Base-by-base conservation (phyloP, 2,888 invertebrate genomes). In the Dryococelus australis region DNA sequence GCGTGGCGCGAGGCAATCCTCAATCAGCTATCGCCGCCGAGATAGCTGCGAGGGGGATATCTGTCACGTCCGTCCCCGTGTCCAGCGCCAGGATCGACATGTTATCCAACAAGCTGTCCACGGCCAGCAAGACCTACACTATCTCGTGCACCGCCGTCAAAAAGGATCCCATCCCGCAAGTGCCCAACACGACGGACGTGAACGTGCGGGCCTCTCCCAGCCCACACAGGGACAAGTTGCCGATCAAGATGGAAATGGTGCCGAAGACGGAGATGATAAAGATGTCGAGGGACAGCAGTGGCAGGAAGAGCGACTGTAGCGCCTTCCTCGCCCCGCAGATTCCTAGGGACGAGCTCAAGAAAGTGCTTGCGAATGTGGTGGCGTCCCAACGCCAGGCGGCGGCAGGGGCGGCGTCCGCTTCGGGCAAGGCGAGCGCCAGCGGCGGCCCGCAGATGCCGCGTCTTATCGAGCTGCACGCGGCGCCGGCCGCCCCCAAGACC, bases 391-490 rank as follows among this genome's bases (percentile, higher is more conserved):
- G 65, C 65, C 65, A 13, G 65, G 13, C 65, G 10, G 47, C 47
- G 47, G 47, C 65, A 6, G 10, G 10, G 65, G 10, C 65, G 65
- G 16, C 65, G 65, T 12, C 65, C 65, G 47, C 9, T 47, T 47
- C 12, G 47, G 12, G 6, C 9, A 9, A 9, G 9, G 47, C 47
- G 47, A 26, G n/a, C 26, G 13, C 79, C 20, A 12, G 20, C 10
- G 16, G 28, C 16, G 35, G 47, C 10, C 35, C 53, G 8, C 43
- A 43, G 6, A n/a, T 87, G 26, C 87, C 87, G 28, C 84, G 84
- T 24, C 87, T 87, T 27, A 43, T 87, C 12, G 87, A 87, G 65
- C 84, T 87, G 20, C 84, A 84, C 8, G 51, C 80, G 84, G 47
- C 83, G 47, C 9, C 79, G 10, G 79, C 79, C 13, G 20, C 10